These are phyloP conservation scores for Eupithecia abbreviata DNA, from an alignment of 2,888 invertebrate species.

Conservation along the genomic window DNA sequence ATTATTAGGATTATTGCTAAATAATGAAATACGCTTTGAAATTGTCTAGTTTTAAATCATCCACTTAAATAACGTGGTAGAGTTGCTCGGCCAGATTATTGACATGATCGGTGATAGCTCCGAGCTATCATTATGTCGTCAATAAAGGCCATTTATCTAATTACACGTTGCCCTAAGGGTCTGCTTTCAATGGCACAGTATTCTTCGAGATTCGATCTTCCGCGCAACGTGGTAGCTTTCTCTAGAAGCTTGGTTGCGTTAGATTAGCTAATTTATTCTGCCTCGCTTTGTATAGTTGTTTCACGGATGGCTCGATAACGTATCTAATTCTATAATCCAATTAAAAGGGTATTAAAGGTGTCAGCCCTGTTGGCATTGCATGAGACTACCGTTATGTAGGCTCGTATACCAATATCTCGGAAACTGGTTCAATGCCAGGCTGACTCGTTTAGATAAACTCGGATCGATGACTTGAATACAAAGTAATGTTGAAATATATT, in stretches of 20 bases:
- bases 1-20: neutral
- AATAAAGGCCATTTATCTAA: constrained; percentile 32
- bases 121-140: constrained; percentile 33
- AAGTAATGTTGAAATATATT: constrained; percentile 35
- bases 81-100: constrained; percentile 22
- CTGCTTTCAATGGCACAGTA: constrained; percentile 16
- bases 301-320: neutral
- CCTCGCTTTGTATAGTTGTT: constrained; percentile 10
- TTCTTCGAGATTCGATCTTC: constrained; percentile 21
- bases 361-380: constrained; percentile 42
- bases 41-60: constrained; percentile 5
- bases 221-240: constrained; percentile 20
- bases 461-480: constrained; percentile 43
- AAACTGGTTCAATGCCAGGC: constrained; percentile 69
- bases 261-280: constrained; percentile 14
- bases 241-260: constrained; percentile 5
- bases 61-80: constrained; percentile 2
- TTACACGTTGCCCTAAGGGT: constrained; percentile 28
- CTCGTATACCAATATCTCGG: constrained; percentile 54
- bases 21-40: constrained; percentile 1
- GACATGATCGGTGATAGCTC: constrained; percentile 29
- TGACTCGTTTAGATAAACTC: constrained; percentile 61
- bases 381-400: constrained; percentile 57
- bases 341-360: constrained; percentile 33
- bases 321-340: constrained; percentile 21